Percentiles rank a stretch among this genome's conserved stretches.
phyloP scores from a whole-genome alignment of 2,888 invertebrate genomes.

The Ellobium chinense region DNA sequence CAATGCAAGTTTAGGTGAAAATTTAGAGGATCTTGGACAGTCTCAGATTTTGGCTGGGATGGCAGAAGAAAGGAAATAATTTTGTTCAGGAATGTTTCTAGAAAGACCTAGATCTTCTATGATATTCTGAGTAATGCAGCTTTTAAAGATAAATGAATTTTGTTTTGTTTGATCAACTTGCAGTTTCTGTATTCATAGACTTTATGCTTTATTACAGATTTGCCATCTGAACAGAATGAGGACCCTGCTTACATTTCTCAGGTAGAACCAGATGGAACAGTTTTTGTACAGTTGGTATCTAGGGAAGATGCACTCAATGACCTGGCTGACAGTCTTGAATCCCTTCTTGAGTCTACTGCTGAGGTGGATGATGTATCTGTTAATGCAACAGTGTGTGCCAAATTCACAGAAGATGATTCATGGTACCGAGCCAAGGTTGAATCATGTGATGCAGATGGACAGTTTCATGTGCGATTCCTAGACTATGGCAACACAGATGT shows the following conservation, averaged over 20 bases:
- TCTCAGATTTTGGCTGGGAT: no score
- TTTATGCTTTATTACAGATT: no score
- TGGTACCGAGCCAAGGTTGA: slow-evolving; percentile 69
- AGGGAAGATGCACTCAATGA: slow-evolving; percentile 53
- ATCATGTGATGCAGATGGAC: slow-evolving; percentile 41
- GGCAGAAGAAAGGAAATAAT: no score
- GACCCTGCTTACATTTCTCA: slow-evolving; percentile 47
- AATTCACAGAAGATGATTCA: slow-evolving; percentile 65
- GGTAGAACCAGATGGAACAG: slow-evolving; percentile 55
- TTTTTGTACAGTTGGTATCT: slow-evolving; percentile 61
- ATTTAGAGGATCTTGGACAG: no score
- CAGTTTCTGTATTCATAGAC: no score
- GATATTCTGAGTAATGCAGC: no score
- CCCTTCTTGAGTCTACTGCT: slow-evolving; percentile 21
- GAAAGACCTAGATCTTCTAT: no score
- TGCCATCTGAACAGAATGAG: no score
- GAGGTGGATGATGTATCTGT: slow-evolving; percentile 13
- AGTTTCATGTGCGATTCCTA: slow-evolving; percentile 65
- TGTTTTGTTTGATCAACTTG: no score
- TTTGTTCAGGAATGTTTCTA: no score
- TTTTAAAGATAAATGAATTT: no score
- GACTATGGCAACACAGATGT: slow-evolving; percentile 75
- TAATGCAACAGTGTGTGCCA: slow-evolving; percentile 60
- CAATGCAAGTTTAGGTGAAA: no score
- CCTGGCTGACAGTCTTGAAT: slow-evolving; percentile 53